phyloP scores from a whole-genome alignment of 2,888 invertebrate species.

The Rotaria socialis region DNA sequence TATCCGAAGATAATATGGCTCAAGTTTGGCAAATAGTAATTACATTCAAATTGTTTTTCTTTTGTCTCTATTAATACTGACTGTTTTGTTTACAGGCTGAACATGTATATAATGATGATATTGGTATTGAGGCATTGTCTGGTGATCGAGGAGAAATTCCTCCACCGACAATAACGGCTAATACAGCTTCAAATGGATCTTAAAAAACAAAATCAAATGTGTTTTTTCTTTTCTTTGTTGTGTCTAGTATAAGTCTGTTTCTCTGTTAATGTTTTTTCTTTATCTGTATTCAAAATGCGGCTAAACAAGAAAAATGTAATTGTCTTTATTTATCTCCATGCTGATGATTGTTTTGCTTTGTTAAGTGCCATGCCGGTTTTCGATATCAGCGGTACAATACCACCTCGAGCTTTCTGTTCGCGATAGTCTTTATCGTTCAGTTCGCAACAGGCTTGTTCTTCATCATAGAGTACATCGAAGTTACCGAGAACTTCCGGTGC shows the following conservation, averaged over 20 bases:
- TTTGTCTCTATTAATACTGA: not conserved
- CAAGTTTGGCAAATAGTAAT: constrained; percentile 47
- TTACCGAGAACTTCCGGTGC: constrained; percentile 42
- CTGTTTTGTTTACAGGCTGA: not conserved
- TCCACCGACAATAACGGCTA: not conserved
- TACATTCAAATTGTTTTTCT: too few relatives aligned
- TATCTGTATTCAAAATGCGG: constrained; percentile 19
- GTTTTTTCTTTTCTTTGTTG: constrained; percentile 6
- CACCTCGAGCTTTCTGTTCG: constrained; percentile 43
- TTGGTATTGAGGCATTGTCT: not conserved
- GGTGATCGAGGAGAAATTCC: constrained; percentile 19
- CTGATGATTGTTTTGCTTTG: constrained; percentile 19
- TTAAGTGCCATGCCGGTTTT: constrained; percentile 13
- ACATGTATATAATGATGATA: constrained; percentile 35
- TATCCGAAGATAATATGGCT: constrained; percentile 47
- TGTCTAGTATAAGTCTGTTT: constrained; percentile 12
- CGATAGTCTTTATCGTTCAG: constrained; percentile 42
- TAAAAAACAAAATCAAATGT: not conserved
- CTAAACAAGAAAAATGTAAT: not conserved
- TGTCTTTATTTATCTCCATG: constrained; percentile 35
- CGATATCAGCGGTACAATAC: constrained; percentile 37
- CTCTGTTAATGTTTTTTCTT: not conserved
- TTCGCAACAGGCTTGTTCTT: constrained; percentile 41
- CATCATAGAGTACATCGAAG: constrained; percentile 46
- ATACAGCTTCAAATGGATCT: not conserved